A percentile compares a stretch with the other conserved stretches of the same genome.
phyloP scores from a whole-genome alignment of 1,140 invertebrate species.

The Ceratina australensis region DNA sequence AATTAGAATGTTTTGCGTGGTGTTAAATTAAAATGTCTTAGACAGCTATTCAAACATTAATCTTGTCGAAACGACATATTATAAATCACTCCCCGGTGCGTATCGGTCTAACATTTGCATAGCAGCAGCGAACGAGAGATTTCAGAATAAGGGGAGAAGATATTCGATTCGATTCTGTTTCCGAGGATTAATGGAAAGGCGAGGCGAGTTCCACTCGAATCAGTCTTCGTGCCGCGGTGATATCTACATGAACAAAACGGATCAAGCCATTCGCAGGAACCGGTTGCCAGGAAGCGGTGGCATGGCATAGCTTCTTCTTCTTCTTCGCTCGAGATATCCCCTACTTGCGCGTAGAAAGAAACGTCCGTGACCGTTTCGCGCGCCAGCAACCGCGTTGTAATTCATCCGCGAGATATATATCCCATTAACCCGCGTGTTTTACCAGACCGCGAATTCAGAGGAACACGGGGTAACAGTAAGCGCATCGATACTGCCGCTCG shows the following conservation, averaged over 20 bases:
- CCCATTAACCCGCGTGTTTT: slow-evolving; percentile 40
- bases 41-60: background rate
- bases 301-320: slow-evolving; percentile 54
- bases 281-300: slow-evolving; percentile 62
- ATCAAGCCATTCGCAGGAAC: slow-evolving; percentile 61
- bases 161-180: background rate
- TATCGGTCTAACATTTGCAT: background rate
- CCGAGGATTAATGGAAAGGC: background rate
- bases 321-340: slow-evolving; percentile 52
- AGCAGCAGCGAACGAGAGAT: background rate
- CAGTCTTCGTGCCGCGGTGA: slow-evolving; percentile 46
- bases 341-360: slow-evolving; percentile 4
- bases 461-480: background rate
- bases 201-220: slow-evolving; percentile 18
- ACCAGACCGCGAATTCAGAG: background rate
- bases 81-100: background rate
- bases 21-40: background rate
- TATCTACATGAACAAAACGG: slow-evolving; percentile 65
- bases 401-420: slow-evolving; percentile 45
- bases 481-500: background rate
- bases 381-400: slow-evolving; percentile 22
- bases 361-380: background rate
- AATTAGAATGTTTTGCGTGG: slow-evolving; percentile 21
- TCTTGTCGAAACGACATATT: background rate
- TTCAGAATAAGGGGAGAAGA: background rate